Base-by-base conservation (phyloP, 1,140 invertebrate species). In the Drosophila sp. region DNA sequence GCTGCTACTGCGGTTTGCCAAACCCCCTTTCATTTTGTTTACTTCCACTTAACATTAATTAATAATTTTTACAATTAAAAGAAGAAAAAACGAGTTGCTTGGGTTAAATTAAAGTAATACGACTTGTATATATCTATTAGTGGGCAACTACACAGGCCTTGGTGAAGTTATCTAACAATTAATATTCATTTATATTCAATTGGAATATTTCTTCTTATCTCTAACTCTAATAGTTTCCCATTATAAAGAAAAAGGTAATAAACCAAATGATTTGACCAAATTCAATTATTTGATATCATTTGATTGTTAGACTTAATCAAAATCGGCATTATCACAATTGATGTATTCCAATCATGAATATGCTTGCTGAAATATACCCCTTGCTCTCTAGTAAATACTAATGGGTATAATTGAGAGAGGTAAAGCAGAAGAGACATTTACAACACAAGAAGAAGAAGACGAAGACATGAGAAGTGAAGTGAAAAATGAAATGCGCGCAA, bases 401-500 rank as follows among this genome's bases (percentile, higher is more conserved):
- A 7, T 10, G 0, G 1, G 23, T 50, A 27, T 10, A 50, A 27
- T 27, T 50, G 23, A 50, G 17, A 47, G 1, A 50, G 44, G 44
- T 27, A 50, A 50, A 23, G 44, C 44, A 50, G 44, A 50, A 50
- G 44, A 50, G 67, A 41, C 65, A 87, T 60, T 68, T 79, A 86
- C 70, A 70, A 68, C 70, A 76, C 29, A 44, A 70, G 69, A 78
- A 60, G 38, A 40, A 75, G 27, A 55, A 66, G 66, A 74, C 56
- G 60, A 64, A 47, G 25, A 55, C 38, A 29, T n/a, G 25, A 61
- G 64, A 10, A 61, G 54, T 55, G 38, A n/a, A 68, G 66, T 63
- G 65, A 68, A 64, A 60, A 81, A 86, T 75, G 60, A 83, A 70
- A 79, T 75, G 72, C 56, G 72, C 61, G 66, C 68, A 79, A 79